Evolutionary conservation across 2,888 invertebrate species (phyloP), one percentile per base, ranked within the genome.

Genomic region (Agrochola litura): DNA sequence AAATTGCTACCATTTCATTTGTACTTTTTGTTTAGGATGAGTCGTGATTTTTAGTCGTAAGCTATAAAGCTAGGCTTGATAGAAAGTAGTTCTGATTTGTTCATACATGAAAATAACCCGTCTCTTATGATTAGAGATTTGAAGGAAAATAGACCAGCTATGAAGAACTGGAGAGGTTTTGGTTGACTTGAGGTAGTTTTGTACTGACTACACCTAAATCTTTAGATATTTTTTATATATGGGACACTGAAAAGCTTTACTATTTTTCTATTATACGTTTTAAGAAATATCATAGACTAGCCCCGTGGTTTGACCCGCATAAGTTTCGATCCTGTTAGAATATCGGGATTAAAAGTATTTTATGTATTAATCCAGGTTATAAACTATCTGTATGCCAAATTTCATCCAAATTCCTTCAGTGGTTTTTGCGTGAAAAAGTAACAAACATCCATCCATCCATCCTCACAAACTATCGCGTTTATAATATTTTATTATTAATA

Each of bases 1-100:
- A 82, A 89, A 89, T 87, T 87, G 76, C 69, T 83, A 70, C 84
- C 79, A 82, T 77, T 83, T 84, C 67, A 82, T 84, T 80, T 83
- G 66, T 86, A 85, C 87, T 89, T 91, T 77, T 87, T 82, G 71
- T 82, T 85, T 63, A 64, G 52, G 71, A 76, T 86, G 79, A 75
- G 66, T 79, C 16, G 66, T 25, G 46, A 70, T 43, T 84, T 85
- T 76, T 16, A 69, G 41, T 49, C 61, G 60, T 73, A 73, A 49
- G 41, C n/a, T n/a, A n/a, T n/a, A n/a, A n/a, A n/a, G n/a, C 69
- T 76, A 56, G 22, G 56, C 58, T 75, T 49, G 25, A 46, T 73
- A 43, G 67, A 69, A 63, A 81, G 75, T 71, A 61, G 43, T 65
- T 43, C 1, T 65, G 10, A 46, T 63, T 81, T 22, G 12, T 61